Percentiles rank a stretch among this genome's conserved stretches.
Evolutionary conservation across 2,888 invertebrate species (phyloP).

Genomic region (Caenorhabditis sp.): DNA sequence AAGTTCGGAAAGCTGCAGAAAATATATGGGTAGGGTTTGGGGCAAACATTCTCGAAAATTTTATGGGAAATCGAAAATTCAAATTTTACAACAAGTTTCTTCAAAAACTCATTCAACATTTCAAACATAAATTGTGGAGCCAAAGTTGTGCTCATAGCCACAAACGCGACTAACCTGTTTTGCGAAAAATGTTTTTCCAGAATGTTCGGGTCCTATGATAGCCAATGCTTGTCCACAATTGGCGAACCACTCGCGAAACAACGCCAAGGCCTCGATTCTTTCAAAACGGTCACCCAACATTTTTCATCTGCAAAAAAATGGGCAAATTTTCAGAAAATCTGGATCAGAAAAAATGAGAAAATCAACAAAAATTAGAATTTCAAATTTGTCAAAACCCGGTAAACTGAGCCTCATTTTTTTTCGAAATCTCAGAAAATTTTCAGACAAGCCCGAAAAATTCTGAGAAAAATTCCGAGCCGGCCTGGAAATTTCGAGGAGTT

Average conservation of each 20-base stretch:
- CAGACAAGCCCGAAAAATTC: too few species aligned
- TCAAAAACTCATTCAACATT: conserved; percentile 2
- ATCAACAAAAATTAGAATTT: not conserved
- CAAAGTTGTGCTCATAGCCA: too few species aligned
- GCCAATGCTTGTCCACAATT: conserved; percentile 15
- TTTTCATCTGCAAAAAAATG: not conserved
- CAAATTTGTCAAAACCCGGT: too few species aligned
- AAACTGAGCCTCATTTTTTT: too few species aligned
- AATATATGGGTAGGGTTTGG: conserved; percentile 5
- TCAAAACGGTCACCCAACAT: not conserved
- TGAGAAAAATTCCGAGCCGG: too few species aligned
- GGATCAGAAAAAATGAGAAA: too few species aligned
- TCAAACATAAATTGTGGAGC: too few species aligned
- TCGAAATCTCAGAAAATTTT: too few species aligned
- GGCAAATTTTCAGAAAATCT: not conserved
- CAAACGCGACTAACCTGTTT: conserved; percentile 34
- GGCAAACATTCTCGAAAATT: not conserved
- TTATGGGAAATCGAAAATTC: not conserved
- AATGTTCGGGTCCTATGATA: conserved; percentile 22
- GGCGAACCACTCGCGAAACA: conserved; percentile 19
- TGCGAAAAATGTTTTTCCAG: conserved; percentile 51
- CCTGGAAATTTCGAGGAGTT: too few species aligned
- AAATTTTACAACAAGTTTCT: not conserved
- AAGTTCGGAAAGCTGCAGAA: conserved; percentile 40
- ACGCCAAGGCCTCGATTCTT: not conserved